Base-by-base conservation (phyloP, 1,140 invertebrate genomes). In the Meloidogyne hapla region DNA sequence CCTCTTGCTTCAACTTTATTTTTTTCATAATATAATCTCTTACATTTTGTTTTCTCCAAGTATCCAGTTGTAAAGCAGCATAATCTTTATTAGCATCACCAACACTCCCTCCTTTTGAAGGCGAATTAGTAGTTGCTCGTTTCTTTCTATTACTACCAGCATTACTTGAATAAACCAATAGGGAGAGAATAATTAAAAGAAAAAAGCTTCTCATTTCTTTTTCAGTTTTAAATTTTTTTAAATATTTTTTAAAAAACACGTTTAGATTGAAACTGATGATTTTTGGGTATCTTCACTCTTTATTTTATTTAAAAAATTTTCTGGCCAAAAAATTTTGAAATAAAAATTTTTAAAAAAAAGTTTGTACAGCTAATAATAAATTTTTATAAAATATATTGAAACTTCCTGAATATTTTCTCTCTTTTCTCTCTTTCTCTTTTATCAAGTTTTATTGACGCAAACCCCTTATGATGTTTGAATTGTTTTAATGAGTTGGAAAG, bases 31-130 rank as follows among this genome's bases (percentile, higher is more conserved):
- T 33, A 18, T 1, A 48, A 48, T n/a, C 6, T 18, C 45, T 56
- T 9, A 56, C 48, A 56, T 56, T 56, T 56, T 56, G 48, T 8
- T n/a, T 56, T 56, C 48, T 56, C 48, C 48, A 56, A 6, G n/a
- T 56, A 56, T 56, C n/a, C n/a, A 56, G n/a, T 56, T 56, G 48
- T 56, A 56, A 56, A n/a, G 48, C 18, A 56, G 48, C 48, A 56
- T 56, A 56, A 56, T 56, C 48, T n/a, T 18, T n/a, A n/a, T n/a
- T 56, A n/a, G 18, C n/a, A 56, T 56, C 18, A 21, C 33, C 33
- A 6, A 4, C 33, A 6, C 33, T 8, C 9, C 33, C 33, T 6
- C 33, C 33, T 33, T 33, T 33, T 33, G 33, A 8, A 6, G 33
- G 33, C n/a, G n/a, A n/a, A n/a, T n/a, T n/a, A 33, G 4, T 33